These are phyloP conservation scores for Cephus nigrinus DNA, from an alignment of 2,888 invertebrate genomes.

Conservation along the genomic window DNA sequence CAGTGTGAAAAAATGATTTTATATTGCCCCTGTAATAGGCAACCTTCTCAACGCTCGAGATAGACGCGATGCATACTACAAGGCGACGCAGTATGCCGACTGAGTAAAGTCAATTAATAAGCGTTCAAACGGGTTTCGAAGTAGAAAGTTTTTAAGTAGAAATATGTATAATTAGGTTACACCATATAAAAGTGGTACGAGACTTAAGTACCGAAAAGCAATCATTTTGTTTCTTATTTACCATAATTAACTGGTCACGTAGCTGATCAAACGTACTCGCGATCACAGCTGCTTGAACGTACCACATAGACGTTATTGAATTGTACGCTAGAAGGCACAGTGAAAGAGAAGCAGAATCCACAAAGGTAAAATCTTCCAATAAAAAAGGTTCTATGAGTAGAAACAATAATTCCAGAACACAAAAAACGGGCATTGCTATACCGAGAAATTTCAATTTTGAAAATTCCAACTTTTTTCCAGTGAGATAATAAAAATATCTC, in stretches of 20 bases:
- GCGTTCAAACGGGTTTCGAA: background rate
- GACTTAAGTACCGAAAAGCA: background rate
- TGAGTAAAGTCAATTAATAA: background rate
- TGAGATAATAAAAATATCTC: background rate
- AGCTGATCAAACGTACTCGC: background rate
- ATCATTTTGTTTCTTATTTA: background rate
- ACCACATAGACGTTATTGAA: background rate
- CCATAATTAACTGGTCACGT: background rate
- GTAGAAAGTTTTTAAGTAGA: background rate
- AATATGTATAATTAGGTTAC: background rate
- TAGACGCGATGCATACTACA: background rate
- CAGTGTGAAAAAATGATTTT: background rate
- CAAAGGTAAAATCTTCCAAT: background rate
- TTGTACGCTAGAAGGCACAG: background rate
- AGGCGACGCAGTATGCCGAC: background rate
- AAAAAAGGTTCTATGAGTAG: background rate
- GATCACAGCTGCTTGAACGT: background rate
- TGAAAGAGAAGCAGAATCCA: background rate
- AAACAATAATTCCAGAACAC: background rate
- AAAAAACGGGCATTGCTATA: background rate
- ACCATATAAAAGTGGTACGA: background rate
- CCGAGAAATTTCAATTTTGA: background rate
- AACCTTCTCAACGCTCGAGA: background rate
- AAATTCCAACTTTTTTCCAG: background rate
- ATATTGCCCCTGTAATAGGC: background rate